These are phyloP conservation scores for Saguinus imperator DNA, from an alignment of 2,113 vertebrate species.

Conservation along the genomic window DNA sequence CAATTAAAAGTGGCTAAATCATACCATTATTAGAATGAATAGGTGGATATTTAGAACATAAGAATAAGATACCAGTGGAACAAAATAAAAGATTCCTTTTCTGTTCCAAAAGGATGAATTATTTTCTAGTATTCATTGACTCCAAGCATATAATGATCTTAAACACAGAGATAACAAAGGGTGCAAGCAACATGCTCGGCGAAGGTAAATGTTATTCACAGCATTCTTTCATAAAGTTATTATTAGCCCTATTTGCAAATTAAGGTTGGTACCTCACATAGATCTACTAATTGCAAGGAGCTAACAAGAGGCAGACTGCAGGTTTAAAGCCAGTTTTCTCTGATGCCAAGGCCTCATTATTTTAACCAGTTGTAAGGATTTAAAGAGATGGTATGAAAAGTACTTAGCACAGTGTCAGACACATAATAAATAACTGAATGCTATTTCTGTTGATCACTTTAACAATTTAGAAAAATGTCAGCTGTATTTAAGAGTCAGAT, in stretches of 20 bases:
- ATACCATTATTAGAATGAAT: not conserved
- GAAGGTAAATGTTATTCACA: not conserved
- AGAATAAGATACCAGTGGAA: not conserved
- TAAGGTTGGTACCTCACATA: not conserved
- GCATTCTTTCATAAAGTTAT: not conserved
- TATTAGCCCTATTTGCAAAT: not conserved
- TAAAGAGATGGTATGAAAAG: not conserved
- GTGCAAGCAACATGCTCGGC: not conserved
- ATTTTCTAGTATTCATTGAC: not conserved
- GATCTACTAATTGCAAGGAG: not conserved
- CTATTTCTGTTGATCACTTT: not conserved
- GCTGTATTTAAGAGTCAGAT: not conserved
- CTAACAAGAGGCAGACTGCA: not conserved
- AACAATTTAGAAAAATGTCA: not conserved
- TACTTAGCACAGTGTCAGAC: not conserved
- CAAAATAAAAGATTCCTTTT: not conserved
- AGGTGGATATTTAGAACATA: not conserved
- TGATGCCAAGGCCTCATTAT: not conserved
- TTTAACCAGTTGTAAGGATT: not conserved
- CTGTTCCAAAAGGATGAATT: not conserved
- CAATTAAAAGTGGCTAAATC: not conserved
- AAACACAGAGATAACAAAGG: not conserved
- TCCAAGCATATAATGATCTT: not conserved
- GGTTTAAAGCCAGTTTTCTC: not conserved
- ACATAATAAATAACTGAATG: not conserved